phyloP scores from a whole-genome alignment of 2,888 invertebrate genomes.

The Mylabris sibirica region DNA sequence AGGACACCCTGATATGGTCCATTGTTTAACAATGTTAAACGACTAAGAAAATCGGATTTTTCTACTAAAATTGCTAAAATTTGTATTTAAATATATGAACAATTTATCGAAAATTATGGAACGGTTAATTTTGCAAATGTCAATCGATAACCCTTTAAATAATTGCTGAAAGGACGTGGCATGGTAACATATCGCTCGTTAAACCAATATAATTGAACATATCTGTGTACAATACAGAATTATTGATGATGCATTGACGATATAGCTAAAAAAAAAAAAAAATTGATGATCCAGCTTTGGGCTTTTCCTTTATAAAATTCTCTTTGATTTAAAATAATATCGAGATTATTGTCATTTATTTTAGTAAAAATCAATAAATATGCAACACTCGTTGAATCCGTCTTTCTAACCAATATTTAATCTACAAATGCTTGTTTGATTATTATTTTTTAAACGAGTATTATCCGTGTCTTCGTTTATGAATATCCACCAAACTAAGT shows the following conservation, averaged over 20 bases:
- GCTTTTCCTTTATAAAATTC: not conserved
- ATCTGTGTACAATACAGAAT: not conserved
- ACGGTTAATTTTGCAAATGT: not conserved
- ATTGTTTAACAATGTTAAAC: constrained; percentile 19
- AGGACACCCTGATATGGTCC: no score
- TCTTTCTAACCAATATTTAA: no score
- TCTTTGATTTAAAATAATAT: not conserved
- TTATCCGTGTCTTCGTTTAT: not conserved
- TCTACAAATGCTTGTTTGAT: not conserved
- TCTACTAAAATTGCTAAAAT: no score
- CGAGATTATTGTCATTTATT: no score
- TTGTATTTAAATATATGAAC: not conserved
- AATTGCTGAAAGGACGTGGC: not conserved
- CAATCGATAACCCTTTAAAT: not conserved
- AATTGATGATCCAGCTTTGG: not conserved
- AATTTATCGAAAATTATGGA: not conserved
- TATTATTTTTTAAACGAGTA: not conserved
- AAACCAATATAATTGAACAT: not conserved
- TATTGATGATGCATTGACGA: not conserved
- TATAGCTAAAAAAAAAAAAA: not conserved
- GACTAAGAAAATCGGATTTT: not conserved
- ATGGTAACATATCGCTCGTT: not conserved
- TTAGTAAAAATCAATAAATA: no score
- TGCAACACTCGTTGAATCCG: no score
- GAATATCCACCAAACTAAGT: constrained; percentile 34